A percentile compares a stretch with the other conserved stretches of the same genome.
Conservation (phyloP, 2,113 vertebrate species). For the Perccottus glenii region DNA sequence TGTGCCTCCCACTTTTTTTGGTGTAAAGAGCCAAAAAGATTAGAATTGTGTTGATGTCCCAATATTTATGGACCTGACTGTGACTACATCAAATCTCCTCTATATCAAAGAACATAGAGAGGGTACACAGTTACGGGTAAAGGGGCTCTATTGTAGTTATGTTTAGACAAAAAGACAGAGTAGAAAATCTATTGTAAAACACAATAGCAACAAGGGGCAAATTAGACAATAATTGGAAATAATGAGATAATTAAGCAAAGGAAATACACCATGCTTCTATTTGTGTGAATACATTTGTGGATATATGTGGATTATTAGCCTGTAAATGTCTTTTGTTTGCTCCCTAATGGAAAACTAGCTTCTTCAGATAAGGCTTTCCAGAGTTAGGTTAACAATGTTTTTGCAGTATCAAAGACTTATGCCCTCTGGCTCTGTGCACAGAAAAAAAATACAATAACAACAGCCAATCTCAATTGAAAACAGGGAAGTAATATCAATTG, state of each 20-base stretch:
- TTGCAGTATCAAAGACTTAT: constrained; percentile 48
- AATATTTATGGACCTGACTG: too few relatives aligned
- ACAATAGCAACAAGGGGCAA: neutral
- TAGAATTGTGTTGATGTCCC: too few relatives aligned
- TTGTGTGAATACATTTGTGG: neutral
- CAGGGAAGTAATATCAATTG: constrained; percentile 44
- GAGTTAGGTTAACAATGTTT: constrained; percentile 33
- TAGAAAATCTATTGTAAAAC: neutral
- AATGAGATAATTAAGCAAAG: too few relatives aligned
- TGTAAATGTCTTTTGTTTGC: constrained; percentile 19
- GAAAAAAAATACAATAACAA: constrained; percentile 16
- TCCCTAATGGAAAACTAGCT: constrained; percentile 32
- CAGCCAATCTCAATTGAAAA: constrained; percentile 17
- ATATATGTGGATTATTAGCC: neutral
- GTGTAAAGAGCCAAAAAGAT: too few relatives aligned
- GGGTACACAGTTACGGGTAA: too few relatives aligned
- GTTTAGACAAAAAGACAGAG: neutral
- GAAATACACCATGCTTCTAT: neutral
- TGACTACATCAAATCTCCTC: too few relatives aligned
- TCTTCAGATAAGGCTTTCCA: constrained; percentile 37
- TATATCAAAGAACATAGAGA: too few relatives aligned
- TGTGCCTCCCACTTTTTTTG: too few relatives aligned
- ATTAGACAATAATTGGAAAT: neutral
- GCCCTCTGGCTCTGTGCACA: constrained; percentile 14
- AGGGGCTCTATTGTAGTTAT: too few relatives aligned